Conservation (phyloP, 2,888 invertebrate species). For the Drosophila helvetica region DNA sequence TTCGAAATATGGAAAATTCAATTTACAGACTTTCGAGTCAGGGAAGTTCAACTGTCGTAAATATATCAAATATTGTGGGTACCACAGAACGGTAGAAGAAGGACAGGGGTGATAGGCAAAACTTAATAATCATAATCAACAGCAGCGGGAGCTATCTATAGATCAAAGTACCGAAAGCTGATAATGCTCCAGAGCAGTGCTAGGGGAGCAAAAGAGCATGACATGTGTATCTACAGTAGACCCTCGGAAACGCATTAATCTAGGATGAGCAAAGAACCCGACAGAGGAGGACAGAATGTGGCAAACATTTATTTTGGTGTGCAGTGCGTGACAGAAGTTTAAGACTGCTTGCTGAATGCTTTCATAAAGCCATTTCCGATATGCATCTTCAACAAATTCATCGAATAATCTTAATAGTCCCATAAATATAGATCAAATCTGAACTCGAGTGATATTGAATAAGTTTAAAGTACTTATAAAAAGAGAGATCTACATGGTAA, state of each 20-base stretch:
- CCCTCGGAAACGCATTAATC: background rate
- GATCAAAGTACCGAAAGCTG: background rate
- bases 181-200: background rate
- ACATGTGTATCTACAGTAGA: too few species aligned
- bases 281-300: constrained; percentile 5
- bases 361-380: background rate
- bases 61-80: background rate
- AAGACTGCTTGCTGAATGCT: background rate
- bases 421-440: too few species aligned
- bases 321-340: constrained; percentile 10
- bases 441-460: too few species aligned
- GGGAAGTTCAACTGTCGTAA: too few species aligned
- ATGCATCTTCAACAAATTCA: background rate
- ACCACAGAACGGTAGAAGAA: background rate
- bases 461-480: too few species aligned
- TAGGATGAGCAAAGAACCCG: background rate
- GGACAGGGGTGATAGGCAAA: background rate
- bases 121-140: too few species aligned
- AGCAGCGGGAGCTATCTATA: background rate
- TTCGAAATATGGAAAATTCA: too few species aligned
- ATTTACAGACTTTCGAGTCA: too few species aligned
- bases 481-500: too few species aligned
- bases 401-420: too few species aligned
- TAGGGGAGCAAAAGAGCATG: too few species aligned
- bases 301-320: too few species aligned